Conservation (phyloP, 1,140 invertebrate genomes). For the Drosophila orena region DNA sequence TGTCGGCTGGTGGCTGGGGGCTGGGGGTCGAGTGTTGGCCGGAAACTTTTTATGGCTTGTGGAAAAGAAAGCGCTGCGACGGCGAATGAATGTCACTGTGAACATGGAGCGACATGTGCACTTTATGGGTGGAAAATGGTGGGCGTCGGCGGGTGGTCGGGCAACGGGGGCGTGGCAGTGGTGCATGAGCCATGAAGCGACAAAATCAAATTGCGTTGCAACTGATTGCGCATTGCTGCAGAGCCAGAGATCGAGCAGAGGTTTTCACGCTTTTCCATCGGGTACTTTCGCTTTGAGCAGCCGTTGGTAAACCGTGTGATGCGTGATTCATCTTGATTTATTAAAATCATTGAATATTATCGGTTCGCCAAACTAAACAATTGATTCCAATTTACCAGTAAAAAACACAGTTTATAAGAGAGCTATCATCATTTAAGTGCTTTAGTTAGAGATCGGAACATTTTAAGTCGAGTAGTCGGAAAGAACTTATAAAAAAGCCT, state of each 20-base stretch:
- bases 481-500: neutral
- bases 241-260: conserved; percentile 24
- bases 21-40: conserved; percentile 16
- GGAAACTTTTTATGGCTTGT: conserved; percentile 71
- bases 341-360: too few relatives aligned
- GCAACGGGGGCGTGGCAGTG: neutral
- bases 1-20: neutral
- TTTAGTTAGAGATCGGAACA: too few relatives aligned
- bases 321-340: too few relatives aligned
- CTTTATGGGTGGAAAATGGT: conserved; percentile 64
- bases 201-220: conserved; percentile 82
- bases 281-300: neutral
- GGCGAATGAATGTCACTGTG: conserved; percentile 83
- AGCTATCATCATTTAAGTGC: too few relatives aligned
- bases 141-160: neutral
- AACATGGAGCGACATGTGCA: conserved; percentile 83
- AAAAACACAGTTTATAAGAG: too few relatives aligned
- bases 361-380: too few relatives aligned
- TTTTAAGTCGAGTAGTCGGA: neutral
- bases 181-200: conserved; percentile 76
- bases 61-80: conserved; percentile 72
- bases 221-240: conserved; percentile 76
- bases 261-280: neutral
- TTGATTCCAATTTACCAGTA: too few relatives aligned
- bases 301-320: neutral